A percentile compares a stretch with the other conserved stretches of the same genome.
Conservation (phyloP, 2,113 vertebrate genomes). For the Varanus salvator region DNA sequence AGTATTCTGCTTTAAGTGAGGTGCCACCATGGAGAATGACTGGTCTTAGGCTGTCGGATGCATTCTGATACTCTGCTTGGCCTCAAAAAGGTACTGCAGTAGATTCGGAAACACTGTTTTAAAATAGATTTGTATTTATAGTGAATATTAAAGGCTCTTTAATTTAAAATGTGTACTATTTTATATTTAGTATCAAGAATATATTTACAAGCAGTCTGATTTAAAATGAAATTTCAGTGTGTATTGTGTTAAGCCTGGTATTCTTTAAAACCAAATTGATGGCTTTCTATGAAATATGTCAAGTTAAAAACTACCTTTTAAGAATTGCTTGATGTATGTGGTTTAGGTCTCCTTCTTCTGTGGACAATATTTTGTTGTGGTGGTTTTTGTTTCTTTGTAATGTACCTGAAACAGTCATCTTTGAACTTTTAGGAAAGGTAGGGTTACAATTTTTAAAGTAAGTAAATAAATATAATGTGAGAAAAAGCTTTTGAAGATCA, state of each 20-base stretch:
- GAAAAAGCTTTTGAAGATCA: too few species aligned
- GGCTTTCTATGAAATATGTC: not conserved
- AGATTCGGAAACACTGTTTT: not conserved
- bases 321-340: not conserved
- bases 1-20: not conserved
- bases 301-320: not conserved
- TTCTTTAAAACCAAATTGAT: not conserved
- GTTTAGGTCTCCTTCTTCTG: not conserved
- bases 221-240: too few species aligned
- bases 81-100: not conserved
- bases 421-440: too few species aligned
- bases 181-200: too few species aligned
- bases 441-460: too few species aligned
- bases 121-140: too few species aligned
- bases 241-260: not conserved
- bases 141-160: too few species aligned
- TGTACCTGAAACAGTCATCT: too few species aligned
- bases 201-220: too few species aligned
- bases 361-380: not conserved
- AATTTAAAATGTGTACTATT: too few species aligned
- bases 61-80: not conserved
- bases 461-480: too few species aligned
- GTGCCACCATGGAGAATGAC: not conserved
- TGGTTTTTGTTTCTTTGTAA: not conserved
- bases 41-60: not conserved